phyloP scores from a whole-genome alignment of 2,888 invertebrate species.

The Melinaea marsaeus region DNA sequence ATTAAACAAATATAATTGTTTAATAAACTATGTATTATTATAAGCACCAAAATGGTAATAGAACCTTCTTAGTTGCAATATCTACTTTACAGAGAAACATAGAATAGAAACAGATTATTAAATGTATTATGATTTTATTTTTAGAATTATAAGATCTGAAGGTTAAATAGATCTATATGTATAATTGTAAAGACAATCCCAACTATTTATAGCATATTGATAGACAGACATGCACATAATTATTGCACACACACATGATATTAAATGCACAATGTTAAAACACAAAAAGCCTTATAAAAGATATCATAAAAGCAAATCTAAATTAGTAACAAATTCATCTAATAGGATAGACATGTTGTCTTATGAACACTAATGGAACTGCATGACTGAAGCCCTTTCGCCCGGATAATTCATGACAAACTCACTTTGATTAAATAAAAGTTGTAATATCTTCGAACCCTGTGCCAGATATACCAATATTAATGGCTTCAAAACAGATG shows the following conservation, averaged over 20 bases:
- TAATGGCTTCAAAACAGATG: conserved; percentile 46
- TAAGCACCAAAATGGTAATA: too few relatives aligned
- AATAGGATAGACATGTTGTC: conserved; percentile 5
- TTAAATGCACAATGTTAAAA: too few relatives aligned
- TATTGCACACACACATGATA: too few relatives aligned
- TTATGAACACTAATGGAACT: conserved; percentile 28
- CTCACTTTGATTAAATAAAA: conserved; percentile 45
- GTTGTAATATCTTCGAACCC: conserved; percentile 40
- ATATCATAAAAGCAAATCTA: conserved; percentile 9
- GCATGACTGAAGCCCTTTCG: conserved; percentile 36
- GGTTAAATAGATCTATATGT: too few relatives aligned
- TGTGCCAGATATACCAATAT: conserved; percentile 47
- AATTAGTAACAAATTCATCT: neutral
- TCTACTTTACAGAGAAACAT: too few relatives aligned
- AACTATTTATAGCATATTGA: too few relatives aligned
- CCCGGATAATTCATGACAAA: conserved; percentile 38
- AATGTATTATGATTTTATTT: neutral
- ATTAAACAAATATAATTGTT: too few relatives aligned
- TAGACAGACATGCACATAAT: too few relatives aligned
- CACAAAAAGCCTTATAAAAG: neutral
- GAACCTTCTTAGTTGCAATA: too few relatives aligned
- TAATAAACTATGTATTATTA: too few relatives aligned
- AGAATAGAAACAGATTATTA: too few relatives aligned
- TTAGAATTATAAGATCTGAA: neutral
- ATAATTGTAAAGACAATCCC: too few relatives aligned